Evolutionary conservation across 2,888 invertebrate genomes (phyloP).

Genomic region (Drosophila peninsularis): DNA sequence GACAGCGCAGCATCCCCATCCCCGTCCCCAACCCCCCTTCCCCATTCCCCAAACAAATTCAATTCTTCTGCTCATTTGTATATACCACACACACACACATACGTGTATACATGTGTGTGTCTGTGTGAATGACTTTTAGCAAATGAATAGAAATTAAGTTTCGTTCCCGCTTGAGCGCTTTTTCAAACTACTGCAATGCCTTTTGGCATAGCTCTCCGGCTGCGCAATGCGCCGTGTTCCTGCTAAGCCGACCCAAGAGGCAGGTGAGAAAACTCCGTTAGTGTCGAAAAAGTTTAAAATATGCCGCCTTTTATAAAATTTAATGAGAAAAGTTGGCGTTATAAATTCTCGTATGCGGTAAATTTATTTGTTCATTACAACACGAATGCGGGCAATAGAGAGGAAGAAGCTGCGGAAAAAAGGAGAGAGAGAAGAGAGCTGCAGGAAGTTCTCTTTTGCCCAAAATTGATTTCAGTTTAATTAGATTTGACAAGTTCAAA

Average conservation of each 20-base stretch:
- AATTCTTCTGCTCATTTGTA: constrained; percentile 27
- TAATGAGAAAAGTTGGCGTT: constrained; percentile 79
- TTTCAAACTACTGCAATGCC: constrained; percentile 72
- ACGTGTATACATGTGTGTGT: background rate
- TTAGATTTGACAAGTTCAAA: constrained; percentile 2
- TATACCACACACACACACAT: constrained; percentile 12
- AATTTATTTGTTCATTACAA: constrained; percentile 70
- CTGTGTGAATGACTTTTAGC: constrained; percentile 73
- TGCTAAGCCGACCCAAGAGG: constrained; percentile 8
- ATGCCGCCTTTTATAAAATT: constrained; percentile 80
- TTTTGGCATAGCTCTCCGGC: constrained; percentile 19
- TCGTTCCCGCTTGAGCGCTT: constrained; percentile 74
- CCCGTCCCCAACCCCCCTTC: background rate
- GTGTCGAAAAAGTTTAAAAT: constrained; percentile 80
- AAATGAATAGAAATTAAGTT: constrained; percentile 80
- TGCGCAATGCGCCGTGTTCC: background rate
- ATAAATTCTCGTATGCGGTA: constrained; percentile 79
- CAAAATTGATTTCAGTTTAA: constrained; percentile 8
- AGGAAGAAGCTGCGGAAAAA: background rate
- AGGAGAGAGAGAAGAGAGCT: background rate
- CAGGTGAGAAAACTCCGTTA: constrained; percentile 78
- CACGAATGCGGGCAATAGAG: background rate
- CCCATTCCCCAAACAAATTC: background rate
- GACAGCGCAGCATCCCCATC: constrained; percentile 10
- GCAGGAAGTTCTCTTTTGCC: constrained; percentile 10